Evolutionary conservation across 2,797 vertebrate genomes (phyloP).

Genomic region (Triplophysa yarkandensis): DNA sequence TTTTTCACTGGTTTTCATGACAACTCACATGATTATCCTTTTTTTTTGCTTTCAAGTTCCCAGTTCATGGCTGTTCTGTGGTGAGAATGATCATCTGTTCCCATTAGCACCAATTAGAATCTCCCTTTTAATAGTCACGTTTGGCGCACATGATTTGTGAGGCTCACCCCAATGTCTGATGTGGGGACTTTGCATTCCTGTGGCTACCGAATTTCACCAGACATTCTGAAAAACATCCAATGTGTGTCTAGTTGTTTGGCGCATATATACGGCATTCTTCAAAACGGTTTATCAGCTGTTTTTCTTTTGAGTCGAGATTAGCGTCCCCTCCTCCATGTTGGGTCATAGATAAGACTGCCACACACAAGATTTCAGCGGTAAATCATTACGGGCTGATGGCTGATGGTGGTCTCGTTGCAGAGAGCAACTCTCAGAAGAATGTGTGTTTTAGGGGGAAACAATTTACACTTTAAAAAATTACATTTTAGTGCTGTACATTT

Average conservation of each 20-base stretch:
- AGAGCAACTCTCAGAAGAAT: not conserved
- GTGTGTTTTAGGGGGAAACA: no score
- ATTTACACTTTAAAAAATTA: no score
- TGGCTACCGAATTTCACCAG: slow-evolving; percentile 15
- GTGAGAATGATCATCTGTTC: slow-evolving; percentile 25
- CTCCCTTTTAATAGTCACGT: slow-evolving; percentile 4
- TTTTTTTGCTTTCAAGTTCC: slow-evolving; percentile 17
- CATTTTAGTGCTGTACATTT: no score
- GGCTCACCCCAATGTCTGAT: slow-evolving; percentile 31
- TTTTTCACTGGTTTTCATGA: not conserved
- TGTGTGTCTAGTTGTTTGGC: slow-evolving; percentile 11
- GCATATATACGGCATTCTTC: slow-evolving; percentile 29
- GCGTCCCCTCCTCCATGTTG: slow-evolving; percentile 47
- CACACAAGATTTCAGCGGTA: slow-evolving; percentile 53
- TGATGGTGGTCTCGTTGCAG: slow-evolving; percentile 33
- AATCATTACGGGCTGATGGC: slow-evolving; percentile 59
- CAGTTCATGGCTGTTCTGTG: slow-evolving; percentile 7
- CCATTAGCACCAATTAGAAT: slow-evolving; percentile 28
- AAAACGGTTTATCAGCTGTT: slow-evolving; percentile 59
- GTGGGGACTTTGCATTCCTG: slow-evolving; percentile 29
- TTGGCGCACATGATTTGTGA: slow-evolving; percentile 17
- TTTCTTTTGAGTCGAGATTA: slow-evolving; percentile 55
- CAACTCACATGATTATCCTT: not conserved
- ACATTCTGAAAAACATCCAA: slow-evolving; percentile 38
- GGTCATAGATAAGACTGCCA: slow-evolving; percentile 55